Conservation (phyloP, 2,888 invertebrate species). For the Eretmocerus hayati region DNA sequence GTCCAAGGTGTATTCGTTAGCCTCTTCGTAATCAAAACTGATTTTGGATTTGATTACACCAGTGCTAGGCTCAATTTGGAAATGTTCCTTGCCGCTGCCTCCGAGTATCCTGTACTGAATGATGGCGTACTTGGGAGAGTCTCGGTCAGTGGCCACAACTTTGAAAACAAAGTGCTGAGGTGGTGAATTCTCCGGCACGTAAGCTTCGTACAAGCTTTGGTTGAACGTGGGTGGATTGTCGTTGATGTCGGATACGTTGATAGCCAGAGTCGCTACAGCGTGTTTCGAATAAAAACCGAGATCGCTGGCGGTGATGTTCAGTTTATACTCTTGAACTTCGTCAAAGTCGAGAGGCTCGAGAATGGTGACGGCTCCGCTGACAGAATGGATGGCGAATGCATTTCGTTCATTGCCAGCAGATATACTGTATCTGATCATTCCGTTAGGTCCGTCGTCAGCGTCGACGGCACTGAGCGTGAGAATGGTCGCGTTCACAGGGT, state of each 20-base stretch:
- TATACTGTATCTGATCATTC: constrained; percentile 77
- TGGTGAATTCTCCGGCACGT: constrained; percentile 75
- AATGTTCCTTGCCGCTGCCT: constrained; percentile 66
- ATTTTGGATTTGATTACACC: constrained; percentile 70
- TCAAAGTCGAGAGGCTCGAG: constrained; percentile 80
- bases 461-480: constrained; percentile 79
- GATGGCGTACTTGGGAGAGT: constrained; percentile 80
- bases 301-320: constrained; percentile 85
- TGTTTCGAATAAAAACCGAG: constrained; percentile 72
- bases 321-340: constrained; percentile 69
- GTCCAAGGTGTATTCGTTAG: constrained; percentile 64
- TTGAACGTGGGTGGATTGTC: constrained; percentile 87
- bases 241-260: constrained; percentile 86
- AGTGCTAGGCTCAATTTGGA: constrained; percentile 68
- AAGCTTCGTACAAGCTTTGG: constrained; percentile 68
- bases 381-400: constrained; percentile 72
- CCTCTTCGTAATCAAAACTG: constrained; percentile 83
- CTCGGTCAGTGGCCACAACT: constrained; percentile 73
- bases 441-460: constrained; percentile 82
- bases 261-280: constrained; percentile 73
- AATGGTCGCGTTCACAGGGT: constrained; percentile 77
- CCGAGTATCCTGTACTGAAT: constrained; percentile 77
- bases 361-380: constrained; percentile 74
- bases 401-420: constrained; percentile 75
- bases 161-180: constrained; percentile 67